Percentiles rank a stretch among this genome's conserved stretches.
These are phyloP conservation scores for Brachionus calyciflorus DNA, from an alignment of 1,140 invertebrate species.

Conservation along the genomic window DNA sequence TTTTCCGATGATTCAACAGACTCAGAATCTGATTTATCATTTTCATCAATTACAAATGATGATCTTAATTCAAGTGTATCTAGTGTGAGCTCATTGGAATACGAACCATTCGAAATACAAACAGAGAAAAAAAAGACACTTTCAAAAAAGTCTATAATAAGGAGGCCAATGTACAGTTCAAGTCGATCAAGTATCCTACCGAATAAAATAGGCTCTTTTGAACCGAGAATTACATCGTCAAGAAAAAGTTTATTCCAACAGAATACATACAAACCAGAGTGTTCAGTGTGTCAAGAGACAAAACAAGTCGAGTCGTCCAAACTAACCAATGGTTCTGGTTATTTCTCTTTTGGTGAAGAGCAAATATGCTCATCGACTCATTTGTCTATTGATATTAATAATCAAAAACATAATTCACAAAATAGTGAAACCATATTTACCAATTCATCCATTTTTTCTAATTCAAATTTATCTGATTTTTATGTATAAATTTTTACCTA, in stretches of 20 bases:
- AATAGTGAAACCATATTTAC: neutral
- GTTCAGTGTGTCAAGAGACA: neutral
- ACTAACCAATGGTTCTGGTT: neutral
- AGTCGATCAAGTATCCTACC: neutral
- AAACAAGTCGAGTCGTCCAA: no score
- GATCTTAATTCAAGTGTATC: constrained; percentile 25
- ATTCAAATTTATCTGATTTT: no score
- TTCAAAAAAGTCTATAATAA: neutral
- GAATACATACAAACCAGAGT: neutral
- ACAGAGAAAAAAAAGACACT: neutral
- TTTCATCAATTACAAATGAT: neutral
- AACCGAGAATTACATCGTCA: constrained; percentile 28
- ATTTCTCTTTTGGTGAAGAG: neutral
- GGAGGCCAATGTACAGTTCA: no score
- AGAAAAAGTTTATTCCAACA: constrained; percentile 8
- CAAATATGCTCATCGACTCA: neutral
- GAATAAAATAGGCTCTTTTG: neutral
- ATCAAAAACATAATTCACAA: neutral
- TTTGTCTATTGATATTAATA: neutral
- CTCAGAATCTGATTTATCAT: constrained; percentile 9
- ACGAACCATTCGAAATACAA: neutral
- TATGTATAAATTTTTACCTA: no score
- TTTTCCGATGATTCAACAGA: neutral
- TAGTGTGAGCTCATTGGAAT: constrained; percentile 23
- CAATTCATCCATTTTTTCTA: neutral